phyloP scores from a whole-genome alignment of 2,888 invertebrate species.

The Corbicula japonica region DNA sequence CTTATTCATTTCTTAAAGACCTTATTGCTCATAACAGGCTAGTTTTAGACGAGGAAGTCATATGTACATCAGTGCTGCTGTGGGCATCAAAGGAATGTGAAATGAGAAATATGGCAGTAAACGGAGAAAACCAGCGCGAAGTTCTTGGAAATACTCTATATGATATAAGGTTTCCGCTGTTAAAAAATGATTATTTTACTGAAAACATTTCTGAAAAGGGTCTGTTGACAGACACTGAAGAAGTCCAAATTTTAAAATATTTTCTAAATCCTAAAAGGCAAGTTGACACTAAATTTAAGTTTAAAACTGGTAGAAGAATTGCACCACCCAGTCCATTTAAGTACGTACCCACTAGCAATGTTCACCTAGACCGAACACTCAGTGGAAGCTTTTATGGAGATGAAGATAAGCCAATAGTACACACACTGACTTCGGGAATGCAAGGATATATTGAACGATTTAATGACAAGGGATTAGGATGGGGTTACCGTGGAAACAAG shows the following conservation, averaged over 20 bases:
- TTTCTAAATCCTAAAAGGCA: constrained; percentile 42
- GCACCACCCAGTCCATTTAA: constrained; percentile 42
- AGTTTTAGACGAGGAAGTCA: constrained; percentile 48
- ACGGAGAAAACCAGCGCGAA: constrained; percentile 54
- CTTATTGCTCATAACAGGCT: constrained; percentile 49
- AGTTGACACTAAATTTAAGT: constrained; percentile 15
- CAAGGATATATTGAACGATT: constrained; percentile 41
- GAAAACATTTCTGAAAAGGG: constrained; percentile 57
- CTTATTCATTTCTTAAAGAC: constrained; percentile 41
- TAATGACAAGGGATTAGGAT: constrained; percentile 37
- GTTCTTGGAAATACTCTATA: constrained; percentile 42
- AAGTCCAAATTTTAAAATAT: constrained; percentile 53
- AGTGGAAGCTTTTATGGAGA: not conserved
- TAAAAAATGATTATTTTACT: constrained; percentile 56
- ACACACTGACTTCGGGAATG: constrained; percentile 3
- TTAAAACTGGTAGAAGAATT: constrained; percentile 36
- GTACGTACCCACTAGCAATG: constrained; percentile 5
- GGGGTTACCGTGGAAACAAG: constrained; percentile 55
- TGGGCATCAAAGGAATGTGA: constrained; percentile 57
- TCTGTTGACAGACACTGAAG: constrained; percentile 50
- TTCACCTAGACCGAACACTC: no score
- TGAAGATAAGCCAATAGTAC: constrained; percentile 32
- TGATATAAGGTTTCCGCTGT: constrained; percentile 51
- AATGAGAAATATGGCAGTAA: constrained; percentile 29
- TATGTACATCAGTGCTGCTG: constrained; percentile 42